A percentile compares a stretch with the other conserved stretches of the same genome.
These are phyloP conservation scores for Eupelmus urozonus DNA, from an alignment of 2,888 invertebrate genomes.

Conservation along the genomic window DNA sequence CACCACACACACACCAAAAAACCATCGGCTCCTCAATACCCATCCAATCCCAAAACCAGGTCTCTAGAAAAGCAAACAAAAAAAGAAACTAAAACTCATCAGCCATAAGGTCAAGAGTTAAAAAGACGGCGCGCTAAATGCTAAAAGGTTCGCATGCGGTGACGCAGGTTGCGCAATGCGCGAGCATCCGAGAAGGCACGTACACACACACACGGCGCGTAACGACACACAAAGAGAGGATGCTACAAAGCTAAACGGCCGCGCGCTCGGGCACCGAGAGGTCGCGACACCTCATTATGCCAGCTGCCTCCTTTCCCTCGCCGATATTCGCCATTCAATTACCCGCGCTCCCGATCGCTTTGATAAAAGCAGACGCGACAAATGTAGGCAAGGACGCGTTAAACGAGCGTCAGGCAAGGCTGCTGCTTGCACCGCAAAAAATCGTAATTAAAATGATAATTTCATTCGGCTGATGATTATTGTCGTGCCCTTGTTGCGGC, in stretches of 20 bases:
- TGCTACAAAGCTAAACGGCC: background rate
- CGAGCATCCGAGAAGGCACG: too few relatives aligned
- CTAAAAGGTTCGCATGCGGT: constrained; percentile 33
- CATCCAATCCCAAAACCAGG: too few relatives aligned
- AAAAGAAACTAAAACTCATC: background rate
- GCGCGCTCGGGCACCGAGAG: constrained; percentile 43
- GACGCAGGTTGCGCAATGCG: constrained; percentile 39
- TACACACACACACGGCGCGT: too few relatives aligned
- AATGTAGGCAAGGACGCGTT: background rate
- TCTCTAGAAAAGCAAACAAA: background rate
- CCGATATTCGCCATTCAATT: constrained; percentile 8
- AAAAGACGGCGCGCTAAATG: background rate
- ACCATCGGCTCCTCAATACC: too few relatives aligned
- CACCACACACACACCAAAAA: too few relatives aligned
- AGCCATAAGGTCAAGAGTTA: constrained; percentile 22
- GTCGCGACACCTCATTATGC: constrained; percentile 55
- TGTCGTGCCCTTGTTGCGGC: too few relatives aligned
- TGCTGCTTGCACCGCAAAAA: too few relatives aligned
- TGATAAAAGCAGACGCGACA: background rate
- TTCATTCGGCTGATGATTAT: background rate
- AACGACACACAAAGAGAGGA: constrained; percentile 4
- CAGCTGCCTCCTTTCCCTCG: background rate
- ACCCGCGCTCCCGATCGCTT: background rate
- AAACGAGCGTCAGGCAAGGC: background rate
- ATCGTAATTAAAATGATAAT: constrained; percentile 19